Evolutionary conservation across 2,113 vertebrate species (phyloP).

Genomic region (Channa maculata): DNA sequence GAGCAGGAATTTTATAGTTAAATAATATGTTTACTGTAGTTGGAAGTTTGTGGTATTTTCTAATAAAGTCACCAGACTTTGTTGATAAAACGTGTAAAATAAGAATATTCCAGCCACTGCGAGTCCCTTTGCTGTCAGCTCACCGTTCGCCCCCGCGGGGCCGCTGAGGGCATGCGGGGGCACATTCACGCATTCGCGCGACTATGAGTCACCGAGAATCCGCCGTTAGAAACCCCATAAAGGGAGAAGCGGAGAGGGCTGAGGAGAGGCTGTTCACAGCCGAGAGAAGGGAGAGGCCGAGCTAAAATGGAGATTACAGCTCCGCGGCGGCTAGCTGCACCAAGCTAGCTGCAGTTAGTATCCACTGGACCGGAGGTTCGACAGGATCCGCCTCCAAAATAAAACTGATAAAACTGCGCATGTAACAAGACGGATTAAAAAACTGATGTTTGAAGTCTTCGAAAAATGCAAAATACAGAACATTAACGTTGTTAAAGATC

Average conservation of each 20-base stretch:
- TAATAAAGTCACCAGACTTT: no score
- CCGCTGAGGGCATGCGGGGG: background rate
- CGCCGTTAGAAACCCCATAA: fast-evolving
- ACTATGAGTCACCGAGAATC: background rate
- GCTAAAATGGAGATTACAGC: conserved; percentile 64
- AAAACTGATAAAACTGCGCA: background rate
- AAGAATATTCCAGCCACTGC: background rate
- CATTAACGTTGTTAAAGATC: no score
- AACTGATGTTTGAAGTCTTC: no score
- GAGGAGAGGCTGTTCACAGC: background rate
- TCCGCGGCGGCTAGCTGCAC: conserved; percentile 20
- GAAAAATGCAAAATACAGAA: no score
- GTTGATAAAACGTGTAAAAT: no score
- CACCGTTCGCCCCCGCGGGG: background rate
- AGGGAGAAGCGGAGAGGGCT: fast-evolving
- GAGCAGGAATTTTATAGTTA: no score
- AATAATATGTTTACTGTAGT: no score
- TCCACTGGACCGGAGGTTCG: background rate
- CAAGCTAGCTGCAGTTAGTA: conserved; percentile 27
- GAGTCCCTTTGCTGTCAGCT: background rate
- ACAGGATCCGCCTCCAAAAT: background rate
- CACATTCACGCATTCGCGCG: background rate
- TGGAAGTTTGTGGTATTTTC: no score
- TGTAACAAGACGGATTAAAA: no score
- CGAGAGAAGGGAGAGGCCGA: conserved; percentile 9